phyloP scores from a whole-genome alignment of 2,888 invertebrate genomes.

The Pomacea canaliculata region DNA sequence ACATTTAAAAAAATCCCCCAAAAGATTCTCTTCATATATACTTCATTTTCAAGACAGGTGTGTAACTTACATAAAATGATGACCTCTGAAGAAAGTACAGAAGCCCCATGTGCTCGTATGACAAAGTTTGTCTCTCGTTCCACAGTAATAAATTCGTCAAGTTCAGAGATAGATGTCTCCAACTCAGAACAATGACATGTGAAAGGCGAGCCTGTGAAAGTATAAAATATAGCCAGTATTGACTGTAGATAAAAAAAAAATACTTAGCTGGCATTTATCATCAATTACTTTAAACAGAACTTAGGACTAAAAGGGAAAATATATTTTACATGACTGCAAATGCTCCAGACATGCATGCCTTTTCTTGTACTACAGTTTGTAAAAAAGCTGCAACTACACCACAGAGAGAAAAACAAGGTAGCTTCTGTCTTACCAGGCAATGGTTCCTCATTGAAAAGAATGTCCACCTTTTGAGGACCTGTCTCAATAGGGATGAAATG shows the following conservation, averaged over 20 bases:
- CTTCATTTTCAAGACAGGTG: too few species aligned
- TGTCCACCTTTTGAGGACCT: constrained; percentile 89
- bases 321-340: too few species aligned
- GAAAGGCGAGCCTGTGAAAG: constrained; percentile 48
- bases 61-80: constrained; percentile 29
- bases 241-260: too few species aligned
- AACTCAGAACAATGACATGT: constrained; percentile 46
- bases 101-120: constrained; percentile 38
- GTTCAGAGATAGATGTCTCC: constrained; percentile 39
- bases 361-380: too few species aligned
- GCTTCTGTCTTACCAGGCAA: constrained; percentile 68
- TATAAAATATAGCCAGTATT: background rate
- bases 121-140: constrained; percentile 43
- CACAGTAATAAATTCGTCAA: constrained; percentile 46
- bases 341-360: too few species aligned
- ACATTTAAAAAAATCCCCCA: too few species aligned
- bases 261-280: too few species aligned
- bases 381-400: too few species aligned
- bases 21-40: too few species aligned
- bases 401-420: too few species aligned
- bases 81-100: constrained; percentile 17
- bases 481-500: constrained; percentile 89
- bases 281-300: too few species aligned
- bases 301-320: too few species aligned
- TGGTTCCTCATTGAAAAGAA: constrained; percentile 76